These are phyloP conservation scores for Sipha flava DNA, from an alignment of 1,140 invertebrate genomes.

Conservation along the genomic window DNA sequence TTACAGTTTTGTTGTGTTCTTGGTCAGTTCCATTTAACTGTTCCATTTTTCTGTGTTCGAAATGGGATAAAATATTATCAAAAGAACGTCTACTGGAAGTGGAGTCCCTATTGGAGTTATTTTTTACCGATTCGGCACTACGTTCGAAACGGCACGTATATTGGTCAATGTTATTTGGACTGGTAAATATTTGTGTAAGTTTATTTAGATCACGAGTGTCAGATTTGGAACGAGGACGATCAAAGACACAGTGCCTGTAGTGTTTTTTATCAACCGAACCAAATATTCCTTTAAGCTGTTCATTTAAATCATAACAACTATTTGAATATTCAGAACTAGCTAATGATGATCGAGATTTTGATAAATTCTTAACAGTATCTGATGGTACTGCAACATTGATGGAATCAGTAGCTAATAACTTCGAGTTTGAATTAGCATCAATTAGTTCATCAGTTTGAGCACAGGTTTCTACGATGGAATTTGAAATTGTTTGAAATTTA, in stretches of 20 bases:
- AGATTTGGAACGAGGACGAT: constrained; percentile 8
- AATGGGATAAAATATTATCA: neutral
- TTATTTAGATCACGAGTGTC: neutral
- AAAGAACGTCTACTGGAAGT: neutral
- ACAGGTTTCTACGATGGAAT: neutral
- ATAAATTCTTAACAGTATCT: neutral
- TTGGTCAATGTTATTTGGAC: neutral
- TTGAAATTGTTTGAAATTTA: too few relatives aligned
- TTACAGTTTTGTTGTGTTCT: neutral
- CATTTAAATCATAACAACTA: neutral
- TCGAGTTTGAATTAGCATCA: neutral
- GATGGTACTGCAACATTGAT: neutral
- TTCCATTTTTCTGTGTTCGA: neutral
- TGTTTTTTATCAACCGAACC: neutral
- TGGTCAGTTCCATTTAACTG: neutral
- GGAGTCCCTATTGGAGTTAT: neutral
- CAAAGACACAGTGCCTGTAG: neutral
- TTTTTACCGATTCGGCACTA: constrained; percentile 3
- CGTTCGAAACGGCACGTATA: constrained; percentile 22
- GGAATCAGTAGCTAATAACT: neutral
- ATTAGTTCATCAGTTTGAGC: too few relatives aligned
- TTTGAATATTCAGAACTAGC: neutral
- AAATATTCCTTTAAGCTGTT: neutral
- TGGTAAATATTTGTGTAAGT: neutral
- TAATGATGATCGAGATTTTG: neutral